Conservation (phyloP, 2,888 invertebrate genomes). For the Synergus umbraculus region DNA sequence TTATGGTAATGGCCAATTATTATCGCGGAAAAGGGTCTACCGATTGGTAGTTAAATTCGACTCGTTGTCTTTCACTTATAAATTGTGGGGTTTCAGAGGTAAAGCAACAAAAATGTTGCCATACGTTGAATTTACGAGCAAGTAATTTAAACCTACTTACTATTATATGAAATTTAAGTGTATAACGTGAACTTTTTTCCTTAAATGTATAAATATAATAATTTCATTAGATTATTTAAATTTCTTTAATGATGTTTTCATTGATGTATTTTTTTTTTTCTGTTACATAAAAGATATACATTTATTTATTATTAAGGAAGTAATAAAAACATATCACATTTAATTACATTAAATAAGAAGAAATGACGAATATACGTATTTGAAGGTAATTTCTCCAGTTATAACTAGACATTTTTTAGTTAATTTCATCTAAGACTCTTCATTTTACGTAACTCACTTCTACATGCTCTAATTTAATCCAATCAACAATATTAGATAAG, state of each 20-base stretch:
- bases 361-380: too few species aligned
- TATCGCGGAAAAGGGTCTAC: not conserved
- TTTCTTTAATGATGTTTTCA: too few species aligned
- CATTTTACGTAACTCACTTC: too few species aligned
- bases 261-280: not conserved
- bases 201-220: not conserved
- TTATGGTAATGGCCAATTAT: not conserved
- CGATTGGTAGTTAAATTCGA: not conserved
- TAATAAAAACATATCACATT: too few species aligned
- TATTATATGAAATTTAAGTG: not conserved
- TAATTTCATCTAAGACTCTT: too few species aligned
- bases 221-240: not conserved
- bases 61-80: conserved; percentile 6
- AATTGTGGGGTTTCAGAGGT: not conserved
- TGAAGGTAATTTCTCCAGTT: too few species aligned
- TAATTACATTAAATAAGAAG: too few species aligned
- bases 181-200: not conserved
- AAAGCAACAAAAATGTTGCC: not conserved
- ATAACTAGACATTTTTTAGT: too few species aligned
- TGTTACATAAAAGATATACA: not conserved
- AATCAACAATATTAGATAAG: too few species aligned
- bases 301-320: not conserved
- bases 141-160: not conserved
- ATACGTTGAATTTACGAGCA: not conserved
- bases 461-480: too few species aligned